phyloP scores from a whole-genome alignment of 2,797 vertebrate species.

The Cossypha polioptera region DNA sequence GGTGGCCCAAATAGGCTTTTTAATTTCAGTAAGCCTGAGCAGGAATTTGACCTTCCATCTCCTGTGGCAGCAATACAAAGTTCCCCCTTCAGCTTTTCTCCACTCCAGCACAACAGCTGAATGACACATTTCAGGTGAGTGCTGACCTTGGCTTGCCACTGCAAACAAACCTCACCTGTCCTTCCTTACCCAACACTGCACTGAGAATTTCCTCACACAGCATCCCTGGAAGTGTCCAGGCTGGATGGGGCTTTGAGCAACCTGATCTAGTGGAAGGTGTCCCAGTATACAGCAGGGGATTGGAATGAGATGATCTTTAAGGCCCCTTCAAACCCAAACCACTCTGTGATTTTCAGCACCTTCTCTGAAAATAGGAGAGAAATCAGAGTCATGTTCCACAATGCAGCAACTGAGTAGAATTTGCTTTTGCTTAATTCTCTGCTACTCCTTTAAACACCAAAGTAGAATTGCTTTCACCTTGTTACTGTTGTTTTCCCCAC shows the following conservation, averaged over 20 bases:
- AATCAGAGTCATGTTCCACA: background rate
- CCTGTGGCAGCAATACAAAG: background rate
- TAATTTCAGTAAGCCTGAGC: background rate
- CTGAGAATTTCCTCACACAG: background rate
- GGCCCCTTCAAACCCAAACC: background rate
- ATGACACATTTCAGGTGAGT: background rate
- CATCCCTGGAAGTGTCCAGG: background rate
- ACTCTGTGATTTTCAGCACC: background rate
- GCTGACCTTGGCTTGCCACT: background rate
- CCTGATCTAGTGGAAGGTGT: background rate
- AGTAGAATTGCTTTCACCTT: background rate
- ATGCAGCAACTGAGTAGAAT: background rate
- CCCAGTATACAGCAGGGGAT: background rate
- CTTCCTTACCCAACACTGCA: background rate
- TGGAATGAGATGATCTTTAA: fast-evolving
- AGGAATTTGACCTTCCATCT: background rate
- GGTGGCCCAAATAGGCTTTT: background rate
- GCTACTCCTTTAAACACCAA: background rate
- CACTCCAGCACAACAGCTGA: background rate
- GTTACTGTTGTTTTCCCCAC: background rate
- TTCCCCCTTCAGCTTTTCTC: background rate
- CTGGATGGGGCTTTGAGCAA: background rate
- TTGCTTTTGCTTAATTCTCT: background rate
- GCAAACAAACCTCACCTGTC: background rate
- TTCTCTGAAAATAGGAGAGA: background rate